These are phyloP conservation scores for Pyrrhura leucotis DNA, from an alignment of 2,797 vertebrate species.

Conservation along the genomic window DNA sequence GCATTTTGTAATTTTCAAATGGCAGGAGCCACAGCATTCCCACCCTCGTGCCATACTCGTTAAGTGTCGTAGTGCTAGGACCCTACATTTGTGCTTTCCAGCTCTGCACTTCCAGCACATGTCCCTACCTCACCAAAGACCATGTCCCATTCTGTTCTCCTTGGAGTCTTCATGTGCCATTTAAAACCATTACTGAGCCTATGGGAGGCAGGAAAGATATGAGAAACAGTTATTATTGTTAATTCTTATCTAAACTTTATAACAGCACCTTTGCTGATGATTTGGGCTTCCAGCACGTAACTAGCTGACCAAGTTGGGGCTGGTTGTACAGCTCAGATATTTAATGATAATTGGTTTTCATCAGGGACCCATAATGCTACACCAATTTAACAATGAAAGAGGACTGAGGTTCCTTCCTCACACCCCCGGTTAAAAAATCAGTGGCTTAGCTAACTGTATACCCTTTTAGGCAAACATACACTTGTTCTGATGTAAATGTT, in stretches of 20 bases:
- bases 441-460: not conserved
- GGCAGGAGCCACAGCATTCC: not conserved
- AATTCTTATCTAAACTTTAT: not conserved
- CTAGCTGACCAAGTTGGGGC: not conserved
- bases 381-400: not conserved
- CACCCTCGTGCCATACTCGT: fast-evolving
- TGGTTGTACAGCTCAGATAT: not conserved
- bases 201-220: not conserved
- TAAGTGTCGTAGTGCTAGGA: not conserved
- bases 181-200: not conserved
- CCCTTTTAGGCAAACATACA: not conserved
- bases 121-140: not conserved
- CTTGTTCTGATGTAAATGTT: not conserved
- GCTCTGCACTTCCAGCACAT: not conserved
- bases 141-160: not conserved
- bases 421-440: not conserved
- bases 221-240: not conserved
- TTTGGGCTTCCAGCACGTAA: not conserved
- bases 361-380: not conserved
- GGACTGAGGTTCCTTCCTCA: not conserved
- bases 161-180: not conserved
- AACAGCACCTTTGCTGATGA: not conserved
- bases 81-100: not conserved
- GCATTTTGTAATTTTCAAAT: not conserved
- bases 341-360: not conserved